Conservation (phyloP, 1,140 invertebrate genomes). For the Drosophila sucinea region DNA sequence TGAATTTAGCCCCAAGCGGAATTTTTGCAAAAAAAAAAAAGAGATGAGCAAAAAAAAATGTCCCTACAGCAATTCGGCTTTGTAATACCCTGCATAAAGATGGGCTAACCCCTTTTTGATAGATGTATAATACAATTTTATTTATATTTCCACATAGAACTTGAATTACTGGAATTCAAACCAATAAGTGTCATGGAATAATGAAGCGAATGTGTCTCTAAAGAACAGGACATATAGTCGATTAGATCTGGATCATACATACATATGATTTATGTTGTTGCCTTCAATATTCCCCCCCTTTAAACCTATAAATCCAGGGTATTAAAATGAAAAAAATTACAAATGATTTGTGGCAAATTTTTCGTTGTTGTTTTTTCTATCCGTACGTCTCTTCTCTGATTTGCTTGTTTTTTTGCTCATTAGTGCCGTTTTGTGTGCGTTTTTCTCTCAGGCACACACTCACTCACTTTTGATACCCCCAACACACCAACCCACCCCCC, state of each 20-base stretch:
- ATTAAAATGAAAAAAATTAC: constrained; percentile 52
- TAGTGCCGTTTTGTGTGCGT: constrained; percentile 67
- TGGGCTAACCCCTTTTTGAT: neutral
- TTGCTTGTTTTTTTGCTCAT: constrained; percentile 54
- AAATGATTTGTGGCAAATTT: constrained; percentile 78
- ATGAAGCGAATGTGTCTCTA: no score
- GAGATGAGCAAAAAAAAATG: neutral
- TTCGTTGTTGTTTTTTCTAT: constrained; percentile 63
- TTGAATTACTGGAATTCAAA: no score
- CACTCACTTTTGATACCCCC: neutral
- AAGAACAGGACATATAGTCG: no score
- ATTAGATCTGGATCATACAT: no score
- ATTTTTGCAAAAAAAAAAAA: constrained; percentile 66
- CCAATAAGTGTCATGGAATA: no score
- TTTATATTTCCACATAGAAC: no score
- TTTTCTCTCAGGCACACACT: constrained; percentile 17
- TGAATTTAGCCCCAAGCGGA: constrained; percentile 75
- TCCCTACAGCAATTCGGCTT: neutral
- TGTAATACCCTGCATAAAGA: neutral
- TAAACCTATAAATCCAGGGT: neutral
- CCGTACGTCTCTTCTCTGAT: constrained; percentile 44
- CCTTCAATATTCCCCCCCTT: neutral
- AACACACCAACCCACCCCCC: neutral
- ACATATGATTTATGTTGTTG: neutral
- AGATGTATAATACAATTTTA: constrained; percentile 10